phyloP scores from a whole-genome alignment of 2,888 invertebrate genomes.

The Troides helena region DNA sequence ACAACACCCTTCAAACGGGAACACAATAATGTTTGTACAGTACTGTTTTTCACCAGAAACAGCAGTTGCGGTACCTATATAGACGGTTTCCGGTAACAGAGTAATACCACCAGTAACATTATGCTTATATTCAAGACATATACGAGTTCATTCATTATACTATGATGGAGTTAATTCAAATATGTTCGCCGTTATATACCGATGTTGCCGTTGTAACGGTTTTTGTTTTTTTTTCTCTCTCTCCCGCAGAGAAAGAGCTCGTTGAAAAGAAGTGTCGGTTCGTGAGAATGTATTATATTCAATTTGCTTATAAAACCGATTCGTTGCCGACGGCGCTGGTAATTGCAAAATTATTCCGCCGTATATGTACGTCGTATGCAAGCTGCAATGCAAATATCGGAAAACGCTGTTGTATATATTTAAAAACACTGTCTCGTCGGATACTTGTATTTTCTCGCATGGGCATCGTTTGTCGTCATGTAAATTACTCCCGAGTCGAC shows the following conservation, averaged over 20 bases:
- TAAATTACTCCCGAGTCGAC: conserved; percentile 27
- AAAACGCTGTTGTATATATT: conserved; percentile 12
- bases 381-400: conserved; percentile 11
- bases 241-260: background rate
- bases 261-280: background rate
- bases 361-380: conserved; percentile 3
- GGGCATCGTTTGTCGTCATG: conserved; percentile 16
- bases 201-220: conserved; percentile 6
- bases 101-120: too few relatives aligned
- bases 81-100: too few relatives aligned
- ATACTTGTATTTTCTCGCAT: conserved; percentile 15
- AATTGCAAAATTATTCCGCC: conserved; percentile 9
- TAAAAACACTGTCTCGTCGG: conserved; percentile 20
- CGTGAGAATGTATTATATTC: conserved; percentile 8
- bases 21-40: too few relatives aligned
- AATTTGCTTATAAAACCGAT: conserved; percentile 6
- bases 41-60: too few relatives aligned
- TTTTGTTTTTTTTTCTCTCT: background rate
- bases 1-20: too few relatives aligned
- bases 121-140: too few relatives aligned
- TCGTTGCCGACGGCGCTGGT: conserved; percentile 4
- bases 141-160: too few relatives aligned
- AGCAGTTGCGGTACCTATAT: too few relatives aligned
- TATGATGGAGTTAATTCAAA: too few relatives aligned
- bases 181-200: background rate